Base-by-base conservation (phyloP, 2,888 invertebrate species). In the Spisula solida region DNA sequence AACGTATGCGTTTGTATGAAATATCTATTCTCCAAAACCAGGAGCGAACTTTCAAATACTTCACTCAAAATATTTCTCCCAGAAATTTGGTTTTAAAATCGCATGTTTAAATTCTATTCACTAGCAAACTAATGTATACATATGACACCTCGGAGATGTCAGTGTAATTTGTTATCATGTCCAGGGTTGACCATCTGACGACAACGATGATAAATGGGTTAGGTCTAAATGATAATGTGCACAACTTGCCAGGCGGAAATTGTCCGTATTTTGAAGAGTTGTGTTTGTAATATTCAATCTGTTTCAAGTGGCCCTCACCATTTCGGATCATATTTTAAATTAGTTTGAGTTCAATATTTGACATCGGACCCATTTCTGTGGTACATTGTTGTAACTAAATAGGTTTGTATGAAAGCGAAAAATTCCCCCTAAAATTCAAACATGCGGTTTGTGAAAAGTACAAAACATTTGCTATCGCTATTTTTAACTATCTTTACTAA, bases 1-100 rank as follows among this genome's bases (percentile, higher is more conserved):
- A 66, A 66, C 25, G n/a, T 66, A 66, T 66, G 60, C 8, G 60
- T 66, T 66, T 66, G 60, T 25, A 25, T 25, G 60, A 66, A 66
- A 25, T 66, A 66, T 66, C n/a, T 66, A 66, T 25, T 25, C 60
- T 66, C 25, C n/a, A n/a, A n/a, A 66, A 25, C 8, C 25, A 10
- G 60, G n/a, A 66, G n/a, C 60, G 60, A 66, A 25, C 25, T n/a
- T 66, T 25, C 12, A 25, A n/a, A 66, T 66, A 66, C 6, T 66
- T 66, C 60, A 66, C 1, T 25, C 25, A 25, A n/a, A n/a, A 66
- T 12, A 66, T 66, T 66, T 66, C 60, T 66, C 60, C 4, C 60
- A 25, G 60, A 66, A 66, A 25, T 66, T 66, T 25, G n/a, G n/a
- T 66, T 66, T 66, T 1, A 51, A 66, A 25, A 25, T 25, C 25